These are phyloP conservation scores for Cosmia pyralina DNA, from an alignment of 2,888 invertebrate genomes.

Conservation along the genomic window DNA sequence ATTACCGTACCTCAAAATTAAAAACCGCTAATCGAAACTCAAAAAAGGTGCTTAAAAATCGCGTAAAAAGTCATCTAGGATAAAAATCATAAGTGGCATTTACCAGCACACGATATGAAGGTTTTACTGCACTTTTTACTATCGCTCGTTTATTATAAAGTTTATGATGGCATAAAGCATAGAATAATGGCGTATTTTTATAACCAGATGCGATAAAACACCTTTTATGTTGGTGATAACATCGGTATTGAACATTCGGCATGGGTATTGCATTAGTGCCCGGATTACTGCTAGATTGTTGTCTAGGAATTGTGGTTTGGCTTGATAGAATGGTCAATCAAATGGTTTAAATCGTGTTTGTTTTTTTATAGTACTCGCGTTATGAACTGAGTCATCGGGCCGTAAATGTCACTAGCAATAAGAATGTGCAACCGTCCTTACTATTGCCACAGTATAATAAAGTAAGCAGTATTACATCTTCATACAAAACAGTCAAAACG, in stretches of 20 bases:
- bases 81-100: constrained; percentile 71
- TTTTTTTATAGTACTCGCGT: no score
- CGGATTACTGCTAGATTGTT: constrained; percentile 47
- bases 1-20: constrained; percentile 1
- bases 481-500: no score
- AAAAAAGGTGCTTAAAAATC: constrained; percentile 48
- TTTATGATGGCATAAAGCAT: constrained; percentile 87
- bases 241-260: constrained; percentile 75
- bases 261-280: constrained; percentile 69
- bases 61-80: constrained; percentile 61
- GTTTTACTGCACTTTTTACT: constrained; percentile 82
- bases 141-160: constrained; percentile 87
- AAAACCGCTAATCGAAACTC: constrained; percentile 20
- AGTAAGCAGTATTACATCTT: no score
- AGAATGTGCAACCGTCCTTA: no score
- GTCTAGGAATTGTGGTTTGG: constrained; percentile 27
- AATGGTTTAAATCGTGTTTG: no score
- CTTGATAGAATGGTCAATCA: background rate
- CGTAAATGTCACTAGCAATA: no score
- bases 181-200: constrained; percentile 88
- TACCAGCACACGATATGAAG: constrained; percentile 80
- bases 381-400: no score
- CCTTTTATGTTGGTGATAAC: constrained; percentile 85
- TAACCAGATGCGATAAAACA: constrained; percentile 86
- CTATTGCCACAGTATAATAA: no score